Percentiles rank a stretch among this genome's conserved stretches.
Conservation (phyloP, 2,113 vertebrate genomes). For the Azemiops feae region DNA sequence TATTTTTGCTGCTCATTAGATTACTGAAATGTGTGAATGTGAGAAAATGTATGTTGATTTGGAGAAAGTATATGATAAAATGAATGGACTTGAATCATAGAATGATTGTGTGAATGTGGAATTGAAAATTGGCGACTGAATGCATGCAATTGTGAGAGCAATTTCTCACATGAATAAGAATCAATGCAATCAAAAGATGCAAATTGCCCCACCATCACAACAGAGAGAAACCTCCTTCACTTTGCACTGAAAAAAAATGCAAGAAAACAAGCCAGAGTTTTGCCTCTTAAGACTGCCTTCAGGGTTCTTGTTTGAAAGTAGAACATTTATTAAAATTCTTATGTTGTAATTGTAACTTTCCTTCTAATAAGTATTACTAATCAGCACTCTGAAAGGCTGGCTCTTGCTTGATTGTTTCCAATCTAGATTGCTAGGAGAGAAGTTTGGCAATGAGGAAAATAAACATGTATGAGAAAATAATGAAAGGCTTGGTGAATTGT, state of each 20-base stretch:
- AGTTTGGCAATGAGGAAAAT: background rate
- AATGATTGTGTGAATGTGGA: background rate
- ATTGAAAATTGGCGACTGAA: background rate
- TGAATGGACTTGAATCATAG: background rate
- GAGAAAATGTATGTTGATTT: background rate
- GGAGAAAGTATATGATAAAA: background rate
- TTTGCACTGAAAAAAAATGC: background rate
- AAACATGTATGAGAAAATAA: background rate
- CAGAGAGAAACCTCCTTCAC: background rate
- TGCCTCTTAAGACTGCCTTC: background rate
- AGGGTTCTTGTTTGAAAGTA: background rate
- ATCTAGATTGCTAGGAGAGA: background rate
- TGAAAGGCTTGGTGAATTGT: background rate
- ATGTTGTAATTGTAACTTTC: background rate
- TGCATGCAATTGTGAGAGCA: background rate
- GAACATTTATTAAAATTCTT: background rate
- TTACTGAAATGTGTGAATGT: background rate
- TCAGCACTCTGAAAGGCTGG: background rate
- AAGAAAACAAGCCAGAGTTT: background rate
- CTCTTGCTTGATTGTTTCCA: background rate
- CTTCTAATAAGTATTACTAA: background rate
- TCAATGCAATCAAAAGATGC: background rate
- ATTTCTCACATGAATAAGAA: background rate
- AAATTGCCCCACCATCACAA: background rate
- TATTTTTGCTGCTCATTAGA: background rate